Evolutionary conservation across 2,113 vertebrate genomes (phyloP).

Genomic region (Crotophaga sulcirostris): DNA sequence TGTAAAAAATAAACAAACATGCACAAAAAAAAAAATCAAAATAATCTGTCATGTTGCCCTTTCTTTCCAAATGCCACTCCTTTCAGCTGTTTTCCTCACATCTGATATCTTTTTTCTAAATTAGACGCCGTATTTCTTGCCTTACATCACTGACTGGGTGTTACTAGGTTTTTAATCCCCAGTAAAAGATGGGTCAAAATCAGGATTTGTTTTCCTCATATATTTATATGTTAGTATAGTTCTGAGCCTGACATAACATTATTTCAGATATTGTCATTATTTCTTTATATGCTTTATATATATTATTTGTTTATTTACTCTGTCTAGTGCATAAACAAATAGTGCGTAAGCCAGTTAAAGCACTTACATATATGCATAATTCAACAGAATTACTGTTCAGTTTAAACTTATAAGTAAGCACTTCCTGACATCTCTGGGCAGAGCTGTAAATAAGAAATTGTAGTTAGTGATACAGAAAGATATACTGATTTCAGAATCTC

Average conservation of each 20-base stretch:
- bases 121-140: background rate
- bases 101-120: background rate
- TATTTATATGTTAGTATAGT: background rate
- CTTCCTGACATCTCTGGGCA: background rate
- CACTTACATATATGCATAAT: background rate
- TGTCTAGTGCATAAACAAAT: too few species aligned
- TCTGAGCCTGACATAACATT: background rate
- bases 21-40: background rate
- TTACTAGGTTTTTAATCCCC: background rate
- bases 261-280: background rate
- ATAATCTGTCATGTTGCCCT: background rate
- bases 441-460: background rate
- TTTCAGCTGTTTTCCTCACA: background rate
- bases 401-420: background rate
- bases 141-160: background rate
- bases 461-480: background rate
- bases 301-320: background rate
- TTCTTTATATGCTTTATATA: background rate
- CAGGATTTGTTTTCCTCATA: background rate
- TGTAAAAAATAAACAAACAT: background rate
- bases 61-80: background rate
- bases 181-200: background rate
- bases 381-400: background rate
- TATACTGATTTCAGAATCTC: background rate
- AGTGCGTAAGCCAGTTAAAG: background rate